Percentiles rank a stretch among this genome's conserved stretches.
These are phyloP conservation scores for Planococcus citri DNA, from an alignment of 1,140 invertebrate species.

Conservation along the genomic window DNA sequence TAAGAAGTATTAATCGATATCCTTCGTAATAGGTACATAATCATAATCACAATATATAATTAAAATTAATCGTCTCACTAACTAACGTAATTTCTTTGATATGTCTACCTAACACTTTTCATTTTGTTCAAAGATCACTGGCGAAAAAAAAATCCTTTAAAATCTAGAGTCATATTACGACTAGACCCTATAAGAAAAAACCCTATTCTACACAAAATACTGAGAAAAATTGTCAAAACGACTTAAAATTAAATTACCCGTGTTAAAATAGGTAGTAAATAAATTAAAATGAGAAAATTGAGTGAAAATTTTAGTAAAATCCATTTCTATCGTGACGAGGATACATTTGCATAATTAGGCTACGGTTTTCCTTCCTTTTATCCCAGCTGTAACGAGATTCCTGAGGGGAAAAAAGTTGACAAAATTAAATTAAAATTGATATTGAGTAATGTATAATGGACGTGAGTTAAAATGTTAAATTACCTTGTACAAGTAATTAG, in stretches of 20 bases:
- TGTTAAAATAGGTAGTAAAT: neutral
- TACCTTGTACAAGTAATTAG: conserved; percentile 53
- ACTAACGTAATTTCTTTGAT: neutral
- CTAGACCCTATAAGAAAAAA: neutral
- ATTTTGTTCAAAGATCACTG: neutral
- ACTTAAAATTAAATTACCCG: neutral
- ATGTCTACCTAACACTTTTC: too few species aligned
- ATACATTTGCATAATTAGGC: conserved; percentile 74
- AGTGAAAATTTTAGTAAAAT: conserved; percentile 15
- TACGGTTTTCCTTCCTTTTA: conserved; percentile 56
- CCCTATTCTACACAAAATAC: neutral
- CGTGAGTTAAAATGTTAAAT: conserved; percentile 23
- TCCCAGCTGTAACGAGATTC: conserved; percentile 59
- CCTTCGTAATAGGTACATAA: too few species aligned
- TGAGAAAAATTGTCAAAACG: neutral
- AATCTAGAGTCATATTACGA: too few species aligned
- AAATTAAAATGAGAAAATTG: neutral
- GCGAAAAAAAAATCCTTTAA: neutral
- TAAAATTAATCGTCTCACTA: neutral
- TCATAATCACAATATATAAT: neutral
- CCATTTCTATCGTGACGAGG: conserved; percentile 38
- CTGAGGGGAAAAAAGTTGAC: too few species aligned
- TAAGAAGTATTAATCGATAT: too few species aligned
- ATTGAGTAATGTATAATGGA: neutral
- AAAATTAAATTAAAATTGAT: neutral